phyloP scores from a whole-genome alignment of 2,888 invertebrate genomes.

The Diaperis boleti region DNA sequence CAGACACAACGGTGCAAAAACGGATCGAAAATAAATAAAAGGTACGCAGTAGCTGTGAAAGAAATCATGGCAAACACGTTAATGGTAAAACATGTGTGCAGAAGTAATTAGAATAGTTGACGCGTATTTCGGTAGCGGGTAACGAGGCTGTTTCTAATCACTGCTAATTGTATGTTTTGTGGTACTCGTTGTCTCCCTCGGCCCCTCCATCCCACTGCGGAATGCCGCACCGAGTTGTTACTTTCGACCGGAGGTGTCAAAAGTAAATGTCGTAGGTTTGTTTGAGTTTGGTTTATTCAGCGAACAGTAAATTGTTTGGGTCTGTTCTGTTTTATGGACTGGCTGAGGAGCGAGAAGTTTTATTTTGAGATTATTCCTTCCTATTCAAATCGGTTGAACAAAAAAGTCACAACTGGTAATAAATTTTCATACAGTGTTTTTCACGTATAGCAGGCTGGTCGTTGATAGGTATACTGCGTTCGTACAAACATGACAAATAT shows the following conservation, averaged over 20 bases:
- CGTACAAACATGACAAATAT: too few species aligned
- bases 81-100: slow-evolving; percentile 60
- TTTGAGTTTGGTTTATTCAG: slow-evolving; percentile 52
- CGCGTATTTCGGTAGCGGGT: slow-evolving; percentile 66
- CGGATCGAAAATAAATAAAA: slow-evolving; percentile 30
- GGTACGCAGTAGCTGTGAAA: slow-evolving; percentile 43
- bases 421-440: too few species aligned
- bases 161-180: slow-evolving; percentile 64
- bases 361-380: too few species aligned
- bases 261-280: slow-evolving; percentile 63
- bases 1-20: too few species aligned
- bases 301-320: slow-evolving; percentile 48
- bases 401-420: too few species aligned
- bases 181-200: slow-evolving; percentile 45
- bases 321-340: slow-evolving; percentile 21
- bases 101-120: slow-evolving; percentile 64
- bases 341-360: too few species aligned
- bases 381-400: too few species aligned
- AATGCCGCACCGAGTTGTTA: slow-evolving; percentile 64
- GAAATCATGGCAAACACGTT: slow-evolving; percentile 57
- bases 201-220: slow-evolving; percentile 56
- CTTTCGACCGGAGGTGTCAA: slow-evolving; percentile 66
- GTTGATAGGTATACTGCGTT: too few species aligned
- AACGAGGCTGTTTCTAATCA: slow-evolving; percentile 64
- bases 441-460: too few species aligned